These are phyloP conservation scores for Hemichromis elongatus DNA, from an alignment of 2,113 vertebrate genomes.

Conservation along the genomic window DNA sequence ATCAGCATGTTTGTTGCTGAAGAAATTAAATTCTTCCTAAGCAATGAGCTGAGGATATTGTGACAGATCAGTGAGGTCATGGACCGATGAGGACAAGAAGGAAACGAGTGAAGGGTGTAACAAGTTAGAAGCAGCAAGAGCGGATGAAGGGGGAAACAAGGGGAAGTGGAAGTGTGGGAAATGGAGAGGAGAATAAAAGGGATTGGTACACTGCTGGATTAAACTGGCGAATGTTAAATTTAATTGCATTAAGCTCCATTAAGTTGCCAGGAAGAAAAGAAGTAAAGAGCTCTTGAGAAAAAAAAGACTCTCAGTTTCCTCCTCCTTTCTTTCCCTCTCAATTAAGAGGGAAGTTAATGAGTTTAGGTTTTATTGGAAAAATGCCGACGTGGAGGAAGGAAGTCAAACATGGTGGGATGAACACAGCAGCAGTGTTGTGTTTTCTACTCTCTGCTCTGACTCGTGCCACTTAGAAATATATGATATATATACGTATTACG, in stretches of 20 bases:
- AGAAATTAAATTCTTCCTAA: neutral
- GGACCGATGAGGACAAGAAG: neutral
- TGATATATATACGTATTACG: too few relatives aligned
- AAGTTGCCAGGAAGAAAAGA: conserved; percentile 30
- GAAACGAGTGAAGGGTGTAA: neutral
- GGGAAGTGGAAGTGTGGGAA: neutral
- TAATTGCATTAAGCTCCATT: conserved; percentile 52
- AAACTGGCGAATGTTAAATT: conserved; percentile 31
- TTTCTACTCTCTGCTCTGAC: too few relatives aligned
- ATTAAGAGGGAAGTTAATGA: conserved; percentile 22
- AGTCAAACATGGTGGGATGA: neutral
- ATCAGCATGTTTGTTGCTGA: neutral
- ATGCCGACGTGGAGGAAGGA: neutral
- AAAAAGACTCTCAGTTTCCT: conserved; percentile 4
- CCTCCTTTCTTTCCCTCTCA: conserved; percentile 7
- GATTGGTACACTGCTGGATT: neutral
- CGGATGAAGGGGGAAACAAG: neutral
- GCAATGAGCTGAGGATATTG: neutral
- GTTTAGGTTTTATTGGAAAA: conserved; percentile 24
- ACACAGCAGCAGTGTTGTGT: too few relatives aligned
- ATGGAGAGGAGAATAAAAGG: neutral
- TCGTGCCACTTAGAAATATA: too few relatives aligned
- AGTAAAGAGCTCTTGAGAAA: conserved; percentile 19
- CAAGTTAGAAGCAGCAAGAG: neutral
- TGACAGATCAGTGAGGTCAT: neutral